phyloP scores from a whole-genome alignment of 1,140 invertebrate species.

The Diorhabda elongata region DNA sequence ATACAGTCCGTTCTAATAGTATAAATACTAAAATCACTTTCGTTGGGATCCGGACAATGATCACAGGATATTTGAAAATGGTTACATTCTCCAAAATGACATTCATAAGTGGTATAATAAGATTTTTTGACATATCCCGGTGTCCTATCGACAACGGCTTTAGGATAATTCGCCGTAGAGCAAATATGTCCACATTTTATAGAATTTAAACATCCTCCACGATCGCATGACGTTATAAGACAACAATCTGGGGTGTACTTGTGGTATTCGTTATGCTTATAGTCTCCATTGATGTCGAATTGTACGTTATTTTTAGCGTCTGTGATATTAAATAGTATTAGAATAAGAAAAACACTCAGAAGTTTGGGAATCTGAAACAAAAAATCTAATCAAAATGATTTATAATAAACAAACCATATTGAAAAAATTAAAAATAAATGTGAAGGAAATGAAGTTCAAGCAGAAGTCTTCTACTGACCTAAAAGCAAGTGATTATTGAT shows the following conservation, averaged over 20 bases:
- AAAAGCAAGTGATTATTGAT: no score
- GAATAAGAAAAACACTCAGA: no score
- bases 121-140: slow-evolving; percentile 1
- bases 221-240: slow-evolving; percentile 19
- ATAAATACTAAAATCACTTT: slow-evolving; percentile 14
- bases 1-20: slow-evolving; percentile 14
- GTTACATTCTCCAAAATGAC: slow-evolving; percentile 17
- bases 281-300: not conserved
- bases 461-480: no score
- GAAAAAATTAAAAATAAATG: no score
- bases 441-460: no score
- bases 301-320: not conserved
- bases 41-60: slow-evolving; percentile 9
- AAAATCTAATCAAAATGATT: no score
- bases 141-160: not conserved
- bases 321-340: no score
- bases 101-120: slow-evolving; percentile 12
- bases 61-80: slow-evolving; percentile 9
- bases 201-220: slow-evolving; percentile 11
- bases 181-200: slow-evolving; percentile 22
- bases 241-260: slow-evolving; percentile 15
- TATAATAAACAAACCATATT: no score
- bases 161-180: not conserved
- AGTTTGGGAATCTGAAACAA: no score
- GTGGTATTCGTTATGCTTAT: not conserved